Conservation (phyloP, 2,113 vertebrate genomes). For the Cricetomys ansorgei region DNA sequence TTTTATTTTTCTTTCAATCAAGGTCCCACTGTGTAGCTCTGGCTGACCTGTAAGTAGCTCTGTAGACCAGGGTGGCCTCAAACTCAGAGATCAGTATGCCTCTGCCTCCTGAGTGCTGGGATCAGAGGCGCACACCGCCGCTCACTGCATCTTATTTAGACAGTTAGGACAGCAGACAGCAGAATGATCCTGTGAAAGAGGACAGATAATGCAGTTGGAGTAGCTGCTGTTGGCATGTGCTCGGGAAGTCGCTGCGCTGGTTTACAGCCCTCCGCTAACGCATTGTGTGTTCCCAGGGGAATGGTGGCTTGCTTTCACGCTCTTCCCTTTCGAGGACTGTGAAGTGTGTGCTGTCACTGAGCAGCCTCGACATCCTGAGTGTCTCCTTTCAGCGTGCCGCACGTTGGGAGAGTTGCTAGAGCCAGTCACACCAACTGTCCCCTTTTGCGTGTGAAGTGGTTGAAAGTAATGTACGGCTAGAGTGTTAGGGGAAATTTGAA, state of each 20-base stretch:
- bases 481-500: constrained; percentile 7
- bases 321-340: constrained; percentile 18
- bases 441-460: constrained; percentile 35
- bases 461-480: constrained; percentile 35
- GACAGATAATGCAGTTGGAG: background rate
- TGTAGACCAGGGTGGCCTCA: background rate
- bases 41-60: background rate
- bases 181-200: constrained; percentile 11
- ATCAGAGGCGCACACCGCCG: background rate
- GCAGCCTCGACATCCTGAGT: background rate
- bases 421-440: background rate
- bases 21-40: background rate
- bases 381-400: background rate
- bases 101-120: background rate
- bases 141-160: constrained; percentile 23
- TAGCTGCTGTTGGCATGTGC: background rate
- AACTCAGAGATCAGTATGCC: background rate
- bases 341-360: background rate
- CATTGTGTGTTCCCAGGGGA: constrained; percentile 1
- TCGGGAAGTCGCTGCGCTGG: background rate
- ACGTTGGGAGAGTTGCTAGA: constrained; percentile 39
- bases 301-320: background rate
- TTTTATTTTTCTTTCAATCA: background rate
- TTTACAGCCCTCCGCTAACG: background rate
- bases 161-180: constrained; percentile 32